Base-by-base conservation (phyloP, 1,140 invertebrate species). In the Aphidius ervi region DNA sequence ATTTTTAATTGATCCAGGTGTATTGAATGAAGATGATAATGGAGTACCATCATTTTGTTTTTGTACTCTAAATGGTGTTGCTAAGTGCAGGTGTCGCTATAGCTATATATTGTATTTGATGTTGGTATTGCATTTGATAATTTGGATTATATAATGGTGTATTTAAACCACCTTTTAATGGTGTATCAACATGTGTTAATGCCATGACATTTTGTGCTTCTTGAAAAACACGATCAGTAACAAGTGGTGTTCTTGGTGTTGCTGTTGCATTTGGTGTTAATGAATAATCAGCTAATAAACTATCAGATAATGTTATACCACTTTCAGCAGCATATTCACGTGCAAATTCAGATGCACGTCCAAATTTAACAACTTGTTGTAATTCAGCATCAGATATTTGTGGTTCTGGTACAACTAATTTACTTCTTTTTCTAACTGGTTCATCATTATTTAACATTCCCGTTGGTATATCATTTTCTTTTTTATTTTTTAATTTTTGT, bases 201-300 rank as follows among this genome's bases (percentile, higher is more conserved):
- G 97, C 97, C 91, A 99, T 97, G 59, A 99, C 91, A 77, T 99
- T 98, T 76, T 99, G 95, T 0, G 97, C 96, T 81, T 99, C 97
- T 86, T 97, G 87, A 63, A 94, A 81, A 59, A 90, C 87, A 61
- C 86, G 82, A 82, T 90, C 73, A 76, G 81, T 47, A 46, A 85
- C 85, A 3, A 92, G 88, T 1, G 95, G 93, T 3, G 95, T 97
- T 59, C 95, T 83, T 6, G 95, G 92, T 7, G 95, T 97, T 42
- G 87, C 84, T 10, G 87, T 82, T 9, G 85, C 77, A 74, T 86
- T 85, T 61, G 92, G 89, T 1, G 93, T 90, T 9, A 96, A 83
- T 5, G 90, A 89, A 81, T 99, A 99, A 80, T 98, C 94, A 42
- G 92, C 90, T 3, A 98, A 79, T 43, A 98, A 84, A 58, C 91